Conservation (phyloP, 2,113 vertebrate genomes). For the Barnardius zonarius region DNA sequence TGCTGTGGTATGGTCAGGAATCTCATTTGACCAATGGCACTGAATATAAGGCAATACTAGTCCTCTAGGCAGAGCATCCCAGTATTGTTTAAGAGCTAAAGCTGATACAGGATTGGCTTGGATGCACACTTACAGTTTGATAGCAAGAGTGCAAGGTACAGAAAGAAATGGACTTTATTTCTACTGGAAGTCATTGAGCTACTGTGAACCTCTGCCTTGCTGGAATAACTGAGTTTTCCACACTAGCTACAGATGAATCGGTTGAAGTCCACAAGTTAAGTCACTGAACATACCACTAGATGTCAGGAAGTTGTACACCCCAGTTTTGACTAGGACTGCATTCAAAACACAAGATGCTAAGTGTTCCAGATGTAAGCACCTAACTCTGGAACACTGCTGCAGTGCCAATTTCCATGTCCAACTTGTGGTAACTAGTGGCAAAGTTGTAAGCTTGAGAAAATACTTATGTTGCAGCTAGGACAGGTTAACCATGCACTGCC, state of each 20-base stretch:
- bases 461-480: background rate
- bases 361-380: accelerated
- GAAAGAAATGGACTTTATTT: background rate
- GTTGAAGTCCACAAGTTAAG: background rate
- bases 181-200: background rate
- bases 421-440: background rate
- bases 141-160: background rate
- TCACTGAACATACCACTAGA: background rate
- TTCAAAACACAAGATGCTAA: background rate
- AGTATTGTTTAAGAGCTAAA: background rate
- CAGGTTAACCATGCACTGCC: background rate
- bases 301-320: background rate
- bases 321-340: background rate
- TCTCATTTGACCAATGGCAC: background rate
- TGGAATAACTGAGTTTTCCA: background rate
- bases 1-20: background rate
- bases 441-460: background rate
- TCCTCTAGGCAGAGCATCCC: background rate
- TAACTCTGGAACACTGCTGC: background rate
- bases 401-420: background rate
- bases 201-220: background rate
- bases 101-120: background rate
- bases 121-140: background rate
- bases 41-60: background rate
- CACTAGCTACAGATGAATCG: background rate